Percentiles rank a stretch among this genome's conserved stretches.
phyloP scores from a whole-genome alignment of 2,113 vertebrate genomes.

The Ginglymostoma cirratum region DNA sequence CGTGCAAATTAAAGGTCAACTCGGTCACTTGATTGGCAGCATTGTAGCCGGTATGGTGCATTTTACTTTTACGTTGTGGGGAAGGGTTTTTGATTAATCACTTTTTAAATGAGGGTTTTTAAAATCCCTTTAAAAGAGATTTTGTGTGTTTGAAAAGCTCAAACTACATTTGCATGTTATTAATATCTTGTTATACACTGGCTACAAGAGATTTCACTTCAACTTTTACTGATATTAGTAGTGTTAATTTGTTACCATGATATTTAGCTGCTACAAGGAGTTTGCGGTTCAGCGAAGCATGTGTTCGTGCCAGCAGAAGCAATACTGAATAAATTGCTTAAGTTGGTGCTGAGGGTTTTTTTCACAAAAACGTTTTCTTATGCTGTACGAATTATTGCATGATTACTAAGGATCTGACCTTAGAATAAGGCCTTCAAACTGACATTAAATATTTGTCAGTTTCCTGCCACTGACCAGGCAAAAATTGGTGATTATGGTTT shows the following conservation, averaged over 20 bases:
- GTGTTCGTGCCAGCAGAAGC: background rate
- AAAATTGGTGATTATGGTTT: background rate
- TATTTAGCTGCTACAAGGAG: slow-evolving; percentile 4
- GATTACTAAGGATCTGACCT: background rate
- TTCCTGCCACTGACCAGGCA: background rate
- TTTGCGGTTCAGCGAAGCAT: background rate
- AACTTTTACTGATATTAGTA: background rate
- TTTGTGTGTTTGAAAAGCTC: background rate
- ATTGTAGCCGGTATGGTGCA: slow-evolving; percentile 30
- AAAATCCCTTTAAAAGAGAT: too few relatives aligned
- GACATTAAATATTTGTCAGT: background rate
- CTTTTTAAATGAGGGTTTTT: background rate
- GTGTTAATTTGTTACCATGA: slow-evolving; percentile 1
- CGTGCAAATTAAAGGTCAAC: slow-evolving; percentile 28
- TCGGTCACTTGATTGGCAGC: slow-evolving; percentile 36
- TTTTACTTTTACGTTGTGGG: background rate
- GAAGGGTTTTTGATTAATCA: background rate
- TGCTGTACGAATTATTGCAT: background rate
- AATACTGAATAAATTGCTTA: background rate
- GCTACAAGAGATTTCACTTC: background rate
- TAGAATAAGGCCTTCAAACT: background rate
- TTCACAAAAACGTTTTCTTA: background rate
- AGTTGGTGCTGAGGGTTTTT: background rate
- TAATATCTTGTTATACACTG: background rate
- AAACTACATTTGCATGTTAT: background rate